Conservation (phyloP, 1,140 invertebrate genomes). For the Drosophila grimshawi region DNA sequence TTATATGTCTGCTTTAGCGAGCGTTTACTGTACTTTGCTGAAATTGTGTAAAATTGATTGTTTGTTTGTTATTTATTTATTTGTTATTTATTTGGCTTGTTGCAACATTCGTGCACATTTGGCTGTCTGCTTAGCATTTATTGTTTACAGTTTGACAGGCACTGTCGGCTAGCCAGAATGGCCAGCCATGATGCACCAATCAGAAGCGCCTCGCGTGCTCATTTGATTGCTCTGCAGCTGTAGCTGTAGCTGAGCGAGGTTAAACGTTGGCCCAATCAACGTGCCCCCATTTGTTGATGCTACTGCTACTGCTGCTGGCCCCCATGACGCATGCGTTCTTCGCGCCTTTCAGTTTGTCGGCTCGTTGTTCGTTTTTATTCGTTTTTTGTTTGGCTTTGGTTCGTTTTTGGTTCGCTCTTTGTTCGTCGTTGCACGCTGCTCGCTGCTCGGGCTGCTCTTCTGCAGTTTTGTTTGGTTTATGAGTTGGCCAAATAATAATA, state of each 20-base stretch:
- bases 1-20: background rate
- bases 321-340: constrained; percentile 72
- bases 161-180: constrained; percentile 12
- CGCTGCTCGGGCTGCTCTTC: constrained; percentile 1
- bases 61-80: constrained; percentile 50
- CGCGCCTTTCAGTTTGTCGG: constrained; percentile 1
- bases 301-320: constrained; percentile 2
- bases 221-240: constrained; percentile 44
- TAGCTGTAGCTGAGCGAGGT: constrained; percentile 43
- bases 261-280: constrained; percentile 78
- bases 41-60: constrained; percentile 56
- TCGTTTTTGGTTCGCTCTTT: too few relatives aligned
- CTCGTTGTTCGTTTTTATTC: constrained; percentile 10
- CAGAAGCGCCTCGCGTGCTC: constrained; percentile 47
- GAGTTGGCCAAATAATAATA: constrained; percentile 74
- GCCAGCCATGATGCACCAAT: constrained; percentile 55
- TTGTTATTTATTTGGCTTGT: constrained; percentile 32
- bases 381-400: too few relatives aligned
- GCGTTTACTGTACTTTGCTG: constrained; percentile 43
- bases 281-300: constrained; percentile 67
- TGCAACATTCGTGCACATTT: constrained; percentile 76
- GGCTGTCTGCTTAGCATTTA: constrained; percentile 67
- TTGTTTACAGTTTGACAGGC: constrained; percentile 36
- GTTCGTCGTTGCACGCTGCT: too few relatives aligned
- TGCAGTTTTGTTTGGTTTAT: constrained; percentile 68